Conservation (phyloP, 2,797 vertebrate genomes). For the Astyanax mexicanus region DNA sequence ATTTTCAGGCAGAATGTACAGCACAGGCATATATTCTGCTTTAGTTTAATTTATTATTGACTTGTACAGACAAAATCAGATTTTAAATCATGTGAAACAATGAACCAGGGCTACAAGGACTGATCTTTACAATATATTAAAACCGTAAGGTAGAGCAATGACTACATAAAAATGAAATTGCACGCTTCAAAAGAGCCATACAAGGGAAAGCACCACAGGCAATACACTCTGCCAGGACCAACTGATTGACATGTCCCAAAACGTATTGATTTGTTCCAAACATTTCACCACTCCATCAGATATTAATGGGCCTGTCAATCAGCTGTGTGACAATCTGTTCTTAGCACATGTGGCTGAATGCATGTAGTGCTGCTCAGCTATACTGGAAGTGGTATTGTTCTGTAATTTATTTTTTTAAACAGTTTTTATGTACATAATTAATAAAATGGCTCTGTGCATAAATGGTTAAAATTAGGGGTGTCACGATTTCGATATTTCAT, state of each 20-base stretch:
- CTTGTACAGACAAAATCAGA: no score
- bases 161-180: neutral
- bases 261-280: slow-evolving; percentile 13
- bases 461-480: neutral
- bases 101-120: no score
- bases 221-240: neutral
- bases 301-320: neutral
- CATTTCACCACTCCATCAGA: neutral
- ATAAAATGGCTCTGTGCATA: neutral
- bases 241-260: slow-evolving; percentile 10
- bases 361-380: neutral
- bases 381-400: no score
- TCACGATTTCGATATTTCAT: no score
- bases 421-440: neutral
- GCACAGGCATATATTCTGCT: no score
- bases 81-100: no score
- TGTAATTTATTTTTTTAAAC: neutral
- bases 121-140: neutral
- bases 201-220: slow-evolving; percentile 4
- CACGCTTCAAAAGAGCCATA: neutral
- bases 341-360: neutral
- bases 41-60: no score
- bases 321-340: no score
- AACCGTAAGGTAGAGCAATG: neutral
- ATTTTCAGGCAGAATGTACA: no score